Evolutionary conservation across 2,113 vertebrate species (phyloP), one percentile per base, ranked within the genome.

Genomic region (Anhinga rufa): DNA sequence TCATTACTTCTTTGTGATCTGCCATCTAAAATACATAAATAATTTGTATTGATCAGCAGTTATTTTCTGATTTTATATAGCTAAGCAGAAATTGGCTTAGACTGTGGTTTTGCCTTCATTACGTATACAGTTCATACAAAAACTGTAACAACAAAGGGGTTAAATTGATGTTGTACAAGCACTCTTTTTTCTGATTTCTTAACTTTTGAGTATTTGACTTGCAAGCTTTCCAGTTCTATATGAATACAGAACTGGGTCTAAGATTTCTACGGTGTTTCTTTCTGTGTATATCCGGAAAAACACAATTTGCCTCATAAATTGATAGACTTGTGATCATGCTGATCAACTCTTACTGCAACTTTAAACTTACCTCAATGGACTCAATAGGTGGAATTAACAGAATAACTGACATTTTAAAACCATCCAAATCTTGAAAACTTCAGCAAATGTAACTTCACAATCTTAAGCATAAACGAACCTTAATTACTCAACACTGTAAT

Each of bases 1-100:
- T 97, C 97, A 99, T 98, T 32, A 99, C 99, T 94, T 99, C 99
- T 38, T 97, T 98, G 93, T 99, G 99, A 98, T 99, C 99, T 78
- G 99, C 99, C 99, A 99, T 99, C 99, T 99, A 90, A 95, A 98
- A 97, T 38, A 98, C 3, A 96, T 2, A 92, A 96, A 74, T n/a
- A 22, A 85, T 74, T 93, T 58, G 12, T 14, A 79, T 38, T 79
- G n/a, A 84, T 69, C 36, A 68, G 34, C n/a, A 65, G 44, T 72
- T 68, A 55, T 86, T 89, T 91, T 87, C 64, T 69, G 34, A 88
- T 79, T 71, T 86, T 40, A 78, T 38, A 68, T 2, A 86, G 38
- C 32, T 48, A 78, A 68, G 32, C 20, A 86, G 34, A 88, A 93
- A 66, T n/a, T 31, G 19, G 14, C 14, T 82, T 72, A 64, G 28